Conservation (phyloP, 1,140 invertebrate genomes). For the Carcinoscorpius rotundicauda region DNA sequence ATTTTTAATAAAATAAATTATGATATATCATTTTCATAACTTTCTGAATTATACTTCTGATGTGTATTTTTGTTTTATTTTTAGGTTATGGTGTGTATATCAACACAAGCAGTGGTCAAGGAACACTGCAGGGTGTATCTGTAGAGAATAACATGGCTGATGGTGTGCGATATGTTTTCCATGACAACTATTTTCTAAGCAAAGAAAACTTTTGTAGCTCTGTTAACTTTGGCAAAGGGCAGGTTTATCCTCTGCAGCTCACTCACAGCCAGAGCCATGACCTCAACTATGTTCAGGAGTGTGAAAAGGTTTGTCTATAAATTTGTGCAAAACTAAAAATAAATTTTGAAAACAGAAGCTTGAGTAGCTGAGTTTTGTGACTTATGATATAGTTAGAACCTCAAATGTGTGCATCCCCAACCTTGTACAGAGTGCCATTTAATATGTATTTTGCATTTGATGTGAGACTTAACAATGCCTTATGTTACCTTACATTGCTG, state of each 20-base stretch:
- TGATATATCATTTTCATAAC: conserved; percentile 3
- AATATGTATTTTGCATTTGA: too few relatives aligned
- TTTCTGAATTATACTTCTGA: conserved; percentile 14
- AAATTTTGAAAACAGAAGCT: too few relatives aligned
- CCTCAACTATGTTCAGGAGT: conserved; percentile 8
- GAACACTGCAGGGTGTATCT: conserved; percentile 43
- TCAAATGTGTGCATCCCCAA: too few relatives aligned
- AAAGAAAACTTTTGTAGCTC: conserved; percentile 20
- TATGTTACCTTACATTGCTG: too few relatives aligned
- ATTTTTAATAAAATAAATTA: too few relatives aligned
- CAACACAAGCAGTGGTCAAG: conserved; percentile 67
- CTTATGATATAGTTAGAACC: too few relatives aligned
- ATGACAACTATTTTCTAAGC: conserved; percentile 41
- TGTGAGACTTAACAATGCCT: too few relatives aligned
- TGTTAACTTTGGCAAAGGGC: conserved; percentile 16
- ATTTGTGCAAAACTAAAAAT: conserved; percentile 32
- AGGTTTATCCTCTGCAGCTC: conserved; percentile 23
- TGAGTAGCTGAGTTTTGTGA: too few relatives aligned
- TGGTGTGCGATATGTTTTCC: conserved; percentile 68
- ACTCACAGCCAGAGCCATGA: conserved; percentile 19
- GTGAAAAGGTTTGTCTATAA: conserved; percentile 8
- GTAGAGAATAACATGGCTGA: conserved; percentile 70
- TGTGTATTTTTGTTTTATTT: conserved; percentile 6
- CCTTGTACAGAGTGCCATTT: too few relatives aligned
- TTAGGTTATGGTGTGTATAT: conserved; percentile 74